Evolutionary conservation across 2,113 vertebrate species (phyloP), one percentile per base, ranked within the genome.

Genomic region (Pedionomus torquatus): DNA sequence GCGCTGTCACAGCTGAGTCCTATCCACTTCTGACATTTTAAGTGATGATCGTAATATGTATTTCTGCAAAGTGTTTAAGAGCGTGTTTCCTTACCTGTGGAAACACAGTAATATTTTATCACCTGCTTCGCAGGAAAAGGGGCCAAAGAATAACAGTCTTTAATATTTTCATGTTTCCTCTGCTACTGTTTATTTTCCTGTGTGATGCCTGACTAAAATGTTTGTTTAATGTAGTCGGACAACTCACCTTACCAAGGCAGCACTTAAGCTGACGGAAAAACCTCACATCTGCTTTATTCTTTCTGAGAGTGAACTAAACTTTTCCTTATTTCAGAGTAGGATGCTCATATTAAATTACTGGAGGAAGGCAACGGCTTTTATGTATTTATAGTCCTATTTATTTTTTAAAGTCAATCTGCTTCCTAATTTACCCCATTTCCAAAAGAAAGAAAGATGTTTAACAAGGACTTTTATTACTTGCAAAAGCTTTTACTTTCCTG

Each of bases 131-230:
- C 87, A 95, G 96, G 95, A 97, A 96, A 97, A 88, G 87, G 79
- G 74, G 71, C 95, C 95, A 96, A 97, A 94, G 96, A 97, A 97
- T 95, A 97, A 96, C 93, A 92, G 83, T 51, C 95, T 94, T 95
- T 96, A 94, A 93, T 93, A 91, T 94, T 97, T 98, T 96, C 96
- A 87, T 95, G 93, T 97, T 98, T 98, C 97, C 97, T 97, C 92
- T 94, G 95, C 97, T 97, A 97, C 96, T 98, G 96, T 98, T 97
- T 98, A 97, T 97, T 97, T 97, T 98, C 96, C 97, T 97, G 95
- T 97, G 95, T 78, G 87, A 97, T 97, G 96, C 95, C 92, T 97
- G 95, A 97, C 95, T 95, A 92, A 95, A 97, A 97, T 96, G 96
- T 97, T 97, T 97, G 92, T 94, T 98, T 97, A 96, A 97, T 93